Evolutionary conservation across 2,797 vertebrate genomes (phyloP), one percentile per base, ranked within the genome.

Genomic region (Catostomus latipinnis): DNA sequence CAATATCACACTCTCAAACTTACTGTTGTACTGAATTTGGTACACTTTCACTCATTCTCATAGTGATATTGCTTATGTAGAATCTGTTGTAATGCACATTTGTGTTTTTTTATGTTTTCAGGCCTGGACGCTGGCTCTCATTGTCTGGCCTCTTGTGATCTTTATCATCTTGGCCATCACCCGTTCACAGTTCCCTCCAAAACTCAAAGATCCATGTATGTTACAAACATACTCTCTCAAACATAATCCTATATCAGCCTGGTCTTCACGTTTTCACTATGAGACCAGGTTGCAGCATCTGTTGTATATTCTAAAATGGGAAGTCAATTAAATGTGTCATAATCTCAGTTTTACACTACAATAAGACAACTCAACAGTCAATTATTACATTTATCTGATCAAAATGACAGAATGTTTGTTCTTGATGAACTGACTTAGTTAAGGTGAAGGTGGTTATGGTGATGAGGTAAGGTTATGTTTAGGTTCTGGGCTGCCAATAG

Each of bases 101-200:
- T 53, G 6, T 80, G 4, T 84, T 10, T 72, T 34, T 34, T 34
- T 4, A 16, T 78, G 8, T 78, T 88, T 84, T 8, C 57, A 95
- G 94, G 11, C 81, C 11, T 95, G 94, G 94, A 93, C 94, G 3
- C 52, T 95, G 80, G 92, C 92, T 53, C 89, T 95, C 34, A 57
- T 95, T 14, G 0, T 80, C 73, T 95, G 94, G 94, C 94, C 94
- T 14, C 69, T 95, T 69, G 72, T 94, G 82, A 92, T 95, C 90
- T 94, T 95, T 83, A 86, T 94, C 77, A 92, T 95, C 81, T 75
- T 95, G 16, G 92, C 91, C 53, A 87, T 94, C 86, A 92, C 94
- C 22, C 93, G 94, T 11, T 46, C 83, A 45, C 88, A 91, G 61
- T 95, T 94, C 78, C 93, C 93, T 14, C 88, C 93, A 0, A 0